phyloP scores from a whole-genome alignment of 2,113 vertebrate genomes.

The Nettapus auritus region DNA sequence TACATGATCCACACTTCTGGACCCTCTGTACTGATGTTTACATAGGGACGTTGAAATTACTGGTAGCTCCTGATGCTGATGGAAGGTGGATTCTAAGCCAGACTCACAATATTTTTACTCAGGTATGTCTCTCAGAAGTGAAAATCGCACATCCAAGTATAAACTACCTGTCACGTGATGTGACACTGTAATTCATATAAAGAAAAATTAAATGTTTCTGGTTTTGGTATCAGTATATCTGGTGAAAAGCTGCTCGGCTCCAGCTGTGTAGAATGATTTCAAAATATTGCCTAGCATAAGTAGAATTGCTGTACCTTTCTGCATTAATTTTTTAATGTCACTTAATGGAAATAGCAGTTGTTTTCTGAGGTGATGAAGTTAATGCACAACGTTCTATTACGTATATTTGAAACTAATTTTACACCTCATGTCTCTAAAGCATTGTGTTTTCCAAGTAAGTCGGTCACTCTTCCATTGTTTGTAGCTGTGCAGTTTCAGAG shows the following conservation, averaged over 20 bases:
- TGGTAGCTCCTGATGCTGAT: constrained; percentile 94
- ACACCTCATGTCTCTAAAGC: background rate
- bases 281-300: background rate
- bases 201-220: background rate
- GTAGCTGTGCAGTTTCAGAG: background rate
- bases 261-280: background rate
- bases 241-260: background rate
- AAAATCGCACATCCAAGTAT: background rate
- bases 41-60: constrained; percentile 92
- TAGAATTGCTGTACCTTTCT: background rate
- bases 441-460: background rate
- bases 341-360: background rate
- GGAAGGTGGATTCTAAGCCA: constrained; percentile 96
- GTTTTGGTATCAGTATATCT: background rate
- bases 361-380: background rate
- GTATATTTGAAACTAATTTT: background rate
- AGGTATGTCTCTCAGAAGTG: constrained; percentile 79
- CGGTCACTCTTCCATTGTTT: background rate
- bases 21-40: constrained; percentile 96
- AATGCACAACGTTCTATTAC: background rate
- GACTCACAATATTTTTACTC: constrained; percentile 98
- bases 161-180: background rate
- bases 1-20: constrained; percentile 99
- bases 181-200: background rate
- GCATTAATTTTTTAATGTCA: background rate